phyloP scores from a whole-genome alignment of 2,113 vertebrate genomes.

The Oreotrochilus melanogaster region DNA sequence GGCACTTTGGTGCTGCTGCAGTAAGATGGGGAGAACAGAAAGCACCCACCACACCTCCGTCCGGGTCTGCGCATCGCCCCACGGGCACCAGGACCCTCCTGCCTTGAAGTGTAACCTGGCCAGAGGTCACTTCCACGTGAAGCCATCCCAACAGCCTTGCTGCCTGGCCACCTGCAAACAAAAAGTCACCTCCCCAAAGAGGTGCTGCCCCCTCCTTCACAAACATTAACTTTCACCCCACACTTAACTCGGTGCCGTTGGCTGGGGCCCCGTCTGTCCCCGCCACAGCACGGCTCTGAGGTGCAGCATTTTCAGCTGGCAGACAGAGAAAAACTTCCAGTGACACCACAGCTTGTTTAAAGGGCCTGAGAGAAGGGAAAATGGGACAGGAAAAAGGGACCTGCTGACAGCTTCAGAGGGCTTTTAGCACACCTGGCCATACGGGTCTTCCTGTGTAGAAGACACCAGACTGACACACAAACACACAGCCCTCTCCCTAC shows the following conservation, averaged over 20 bases:
- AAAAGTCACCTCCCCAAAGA: constrained; percentile 2
- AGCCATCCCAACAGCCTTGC: neutral
- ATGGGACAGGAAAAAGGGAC: neutral
- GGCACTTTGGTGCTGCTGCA: neutral
- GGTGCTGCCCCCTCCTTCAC: neutral
- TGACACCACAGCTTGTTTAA: neutral
- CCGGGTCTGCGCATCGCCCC: neutral
- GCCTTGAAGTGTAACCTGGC: neutral
- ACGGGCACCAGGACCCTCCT: neutral
- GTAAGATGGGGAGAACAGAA: neutral
- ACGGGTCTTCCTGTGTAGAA: neutral
- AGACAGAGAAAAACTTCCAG: neutral
- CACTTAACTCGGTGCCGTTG: neutral
- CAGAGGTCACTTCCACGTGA: neutral
- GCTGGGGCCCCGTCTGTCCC: neutral
- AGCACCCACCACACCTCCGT: neutral
- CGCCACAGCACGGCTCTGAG: neutral
- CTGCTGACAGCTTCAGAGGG: neutral
- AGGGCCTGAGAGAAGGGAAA: neutral
- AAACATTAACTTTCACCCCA: constrained; percentile 25
- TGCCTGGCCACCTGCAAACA: neutral
- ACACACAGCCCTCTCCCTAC: neutral
- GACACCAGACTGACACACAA: neutral
- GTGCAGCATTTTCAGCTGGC: neutral
- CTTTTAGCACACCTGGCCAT: neutral